Evolutionary conservation across 2,797 vertebrate genomes (phyloP).

Genomic region (Pipistrellus kuhlii): DNA sequence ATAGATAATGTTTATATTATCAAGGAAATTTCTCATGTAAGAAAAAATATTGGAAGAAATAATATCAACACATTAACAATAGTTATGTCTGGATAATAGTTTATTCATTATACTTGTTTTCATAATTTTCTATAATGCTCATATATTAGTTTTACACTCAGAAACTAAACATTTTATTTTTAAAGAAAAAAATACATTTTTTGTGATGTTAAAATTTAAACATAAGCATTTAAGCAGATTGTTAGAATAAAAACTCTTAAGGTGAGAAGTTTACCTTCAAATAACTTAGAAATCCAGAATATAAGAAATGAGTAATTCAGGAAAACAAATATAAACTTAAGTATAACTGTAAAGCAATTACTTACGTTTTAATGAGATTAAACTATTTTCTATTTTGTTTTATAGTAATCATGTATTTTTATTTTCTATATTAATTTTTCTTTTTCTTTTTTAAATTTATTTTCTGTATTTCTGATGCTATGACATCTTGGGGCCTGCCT

Average conservation of each 20-base stretch:
- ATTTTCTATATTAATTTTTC: background rate
- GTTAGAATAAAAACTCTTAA: conserved; percentile 48
- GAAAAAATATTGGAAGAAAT: conserved; percentile 38
- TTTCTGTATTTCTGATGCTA: conserved; percentile 45
- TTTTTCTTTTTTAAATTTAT: conserved; percentile 10
- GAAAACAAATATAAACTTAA: conserved; percentile 43
- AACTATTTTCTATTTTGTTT: conserved; percentile 46
- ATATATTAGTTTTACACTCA: conserved; percentile 51
- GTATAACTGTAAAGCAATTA: background rate
- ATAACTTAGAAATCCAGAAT: conserved; percentile 58
- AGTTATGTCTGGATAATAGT: background rate
- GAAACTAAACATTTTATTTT: conserved; percentile 44
- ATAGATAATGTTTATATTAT: conserved; percentile 53
- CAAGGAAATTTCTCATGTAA: conserved; percentile 37
- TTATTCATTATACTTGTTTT: conserved; percentile 25
- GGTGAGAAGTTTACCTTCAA: conserved; percentile 35
- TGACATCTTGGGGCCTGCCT: background rate
- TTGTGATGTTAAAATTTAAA: conserved; percentile 55
- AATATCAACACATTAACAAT: conserved; percentile 39
- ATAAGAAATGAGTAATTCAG: conserved; percentile 35
- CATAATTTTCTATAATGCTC: conserved; percentile 18
- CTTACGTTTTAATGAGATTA: conserved; percentile 41
- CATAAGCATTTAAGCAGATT: conserved; percentile 30
- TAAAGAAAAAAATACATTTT: conserved; percentile 16
- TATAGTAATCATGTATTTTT: background rate